phyloP scores from a whole-genome alignment of 1,140 invertebrate genomes.

The Tyrophagus putrescentiae region DNA sequence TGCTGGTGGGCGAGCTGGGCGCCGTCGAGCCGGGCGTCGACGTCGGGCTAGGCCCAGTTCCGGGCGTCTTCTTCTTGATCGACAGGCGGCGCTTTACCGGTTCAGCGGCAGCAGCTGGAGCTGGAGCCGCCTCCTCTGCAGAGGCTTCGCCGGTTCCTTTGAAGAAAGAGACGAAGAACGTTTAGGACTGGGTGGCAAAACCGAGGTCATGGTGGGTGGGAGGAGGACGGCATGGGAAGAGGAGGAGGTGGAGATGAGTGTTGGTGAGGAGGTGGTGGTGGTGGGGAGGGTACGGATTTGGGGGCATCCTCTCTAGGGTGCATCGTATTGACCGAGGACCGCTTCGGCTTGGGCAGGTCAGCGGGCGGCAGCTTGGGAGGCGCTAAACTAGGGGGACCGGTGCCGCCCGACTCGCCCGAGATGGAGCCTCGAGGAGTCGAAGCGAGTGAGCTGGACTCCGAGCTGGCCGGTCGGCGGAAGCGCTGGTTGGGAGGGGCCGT shows the following conservation, averaged over 20 bases:
- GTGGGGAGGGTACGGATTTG: no score
- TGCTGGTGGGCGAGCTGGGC: slow-evolving; percentile 30
- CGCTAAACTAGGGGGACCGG: background rate
- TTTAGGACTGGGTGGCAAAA: slow-evolving; percentile 8
- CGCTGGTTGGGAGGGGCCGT: no score
- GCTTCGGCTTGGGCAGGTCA: no score
- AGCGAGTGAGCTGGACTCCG: no score
- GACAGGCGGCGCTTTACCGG: slow-evolving; percentile 25
- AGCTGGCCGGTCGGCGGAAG: no score
- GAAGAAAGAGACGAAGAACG: background rate
- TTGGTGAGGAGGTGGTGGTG: no score
- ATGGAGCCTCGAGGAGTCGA: background rate
- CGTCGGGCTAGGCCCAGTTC: background rate
- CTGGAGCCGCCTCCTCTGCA: background rate
- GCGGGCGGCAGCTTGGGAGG: no score
- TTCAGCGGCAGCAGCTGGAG: background rate
- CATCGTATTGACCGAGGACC: no score
- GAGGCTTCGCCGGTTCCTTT: background rate
- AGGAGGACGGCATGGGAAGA: no score
- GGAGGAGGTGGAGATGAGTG: no score
- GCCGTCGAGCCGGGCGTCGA: slow-evolving; percentile 2
- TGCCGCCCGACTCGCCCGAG: background rate
- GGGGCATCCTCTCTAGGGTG: no score
- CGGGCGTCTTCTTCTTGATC: slow-evolving; percentile 25
- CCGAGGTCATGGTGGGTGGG: slow-evolving; percentile 25